Evolutionary conservation across 2,888 invertebrate species (phyloP).

Genomic region (Parnassius mnemosyne): DNA sequence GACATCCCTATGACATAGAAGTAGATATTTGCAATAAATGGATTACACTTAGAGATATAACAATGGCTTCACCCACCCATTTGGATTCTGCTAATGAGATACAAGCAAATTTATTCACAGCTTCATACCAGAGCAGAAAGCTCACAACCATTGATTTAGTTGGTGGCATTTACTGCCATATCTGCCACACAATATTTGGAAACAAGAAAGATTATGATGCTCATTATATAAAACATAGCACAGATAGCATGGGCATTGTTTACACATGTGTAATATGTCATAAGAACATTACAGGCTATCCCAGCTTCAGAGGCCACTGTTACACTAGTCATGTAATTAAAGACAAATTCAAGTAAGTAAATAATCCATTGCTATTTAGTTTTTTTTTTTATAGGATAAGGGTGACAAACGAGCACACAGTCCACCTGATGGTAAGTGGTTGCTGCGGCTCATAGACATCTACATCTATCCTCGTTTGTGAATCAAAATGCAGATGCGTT

Average conservation of each 20-base stretch:
- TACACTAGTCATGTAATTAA: constrained; percentile 78
- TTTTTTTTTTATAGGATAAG: background rate
- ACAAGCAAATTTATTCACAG: constrained; percentile 32
- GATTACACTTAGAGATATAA: constrained; percentile 57
- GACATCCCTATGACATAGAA: constrained; percentile 55
- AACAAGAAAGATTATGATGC: constrained; percentile 77
- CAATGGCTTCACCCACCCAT: constrained; percentile 51
- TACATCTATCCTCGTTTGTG: too few species aligned
- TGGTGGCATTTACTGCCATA: constrained; percentile 80
- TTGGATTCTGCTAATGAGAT: constrained; percentile 27
- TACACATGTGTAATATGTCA: constrained; percentile 81
- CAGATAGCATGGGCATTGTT: constrained; percentile 47
- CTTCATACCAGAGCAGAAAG: constrained; percentile 39
- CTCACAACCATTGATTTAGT: constrained; percentile 64
- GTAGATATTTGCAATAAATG: constrained; percentile 55
- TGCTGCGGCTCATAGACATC: too few species aligned
- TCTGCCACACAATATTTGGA: constrained; percentile 73
- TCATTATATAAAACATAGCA: constrained; percentile 72
- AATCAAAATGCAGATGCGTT: too few species aligned
- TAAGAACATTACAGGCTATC: constrained; percentile 76
- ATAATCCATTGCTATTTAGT: background rate
- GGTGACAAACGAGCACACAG: too few species aligned
- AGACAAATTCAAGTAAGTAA: constrained; percentile 76
- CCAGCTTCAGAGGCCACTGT: constrained; percentile 81
- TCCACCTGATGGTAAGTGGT: too few species aligned